A percentile compares a stretch with the other conserved stretches of the same genome.
phyloP scores from a whole-genome alignment of 35 echinoderm and acorn worm species.

The Apostichopus japonicus region DNA sequence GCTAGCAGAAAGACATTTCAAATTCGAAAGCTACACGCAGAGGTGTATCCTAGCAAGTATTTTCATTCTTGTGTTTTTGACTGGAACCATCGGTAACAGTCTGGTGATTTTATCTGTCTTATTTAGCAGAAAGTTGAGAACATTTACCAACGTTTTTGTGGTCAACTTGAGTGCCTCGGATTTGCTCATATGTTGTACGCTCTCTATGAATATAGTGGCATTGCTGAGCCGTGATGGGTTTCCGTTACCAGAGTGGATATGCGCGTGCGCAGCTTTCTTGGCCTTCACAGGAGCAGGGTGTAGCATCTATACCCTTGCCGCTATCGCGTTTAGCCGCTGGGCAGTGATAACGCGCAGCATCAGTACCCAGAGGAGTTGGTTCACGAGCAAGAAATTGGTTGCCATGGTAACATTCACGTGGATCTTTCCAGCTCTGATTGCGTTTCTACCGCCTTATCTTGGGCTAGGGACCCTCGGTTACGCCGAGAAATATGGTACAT shows the following conservation, averaged over 20 bases:
- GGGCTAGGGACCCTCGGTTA: constrained; percentile 72
- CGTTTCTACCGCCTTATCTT: constrained; percentile 58
- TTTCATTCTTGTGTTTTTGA: constrained; percentile 22
- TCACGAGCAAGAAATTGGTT: constrained; percentile 22
- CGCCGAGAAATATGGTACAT: constrained; percentile 58
- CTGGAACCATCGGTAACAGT: constrained; percentile 58
- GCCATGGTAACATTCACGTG: constrained; percentile 64
- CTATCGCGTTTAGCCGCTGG: constrained; percentile 68
- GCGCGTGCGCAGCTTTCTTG: constrained; percentile 37
- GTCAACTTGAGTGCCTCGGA: constrained; percentile 66
- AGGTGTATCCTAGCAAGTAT: constrained; percentile 36
- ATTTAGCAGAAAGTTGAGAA: constrained; percentile 46
- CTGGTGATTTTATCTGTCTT: constrained; percentile 67
- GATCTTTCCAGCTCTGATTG: constrained; percentile 54
- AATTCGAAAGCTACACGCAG: constrained; percentile 47
- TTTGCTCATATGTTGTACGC: constrained; percentile 35
- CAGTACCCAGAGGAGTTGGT: constrained; percentile 27
- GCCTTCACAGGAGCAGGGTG: constrained; percentile 47
- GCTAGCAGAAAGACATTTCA: neutral
- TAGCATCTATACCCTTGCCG: constrained; percentile 66
- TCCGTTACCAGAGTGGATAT: constrained; percentile 55
- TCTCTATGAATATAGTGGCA: constrained; percentile 57
- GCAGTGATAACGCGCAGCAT: constrained; percentile 61
- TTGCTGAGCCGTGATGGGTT: constrained; percentile 19
- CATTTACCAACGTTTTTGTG: constrained; percentile 71